phyloP scores from a whole-genome alignment of 1,140 invertebrate species.

The Himalopsyche phryganea region DNA sequence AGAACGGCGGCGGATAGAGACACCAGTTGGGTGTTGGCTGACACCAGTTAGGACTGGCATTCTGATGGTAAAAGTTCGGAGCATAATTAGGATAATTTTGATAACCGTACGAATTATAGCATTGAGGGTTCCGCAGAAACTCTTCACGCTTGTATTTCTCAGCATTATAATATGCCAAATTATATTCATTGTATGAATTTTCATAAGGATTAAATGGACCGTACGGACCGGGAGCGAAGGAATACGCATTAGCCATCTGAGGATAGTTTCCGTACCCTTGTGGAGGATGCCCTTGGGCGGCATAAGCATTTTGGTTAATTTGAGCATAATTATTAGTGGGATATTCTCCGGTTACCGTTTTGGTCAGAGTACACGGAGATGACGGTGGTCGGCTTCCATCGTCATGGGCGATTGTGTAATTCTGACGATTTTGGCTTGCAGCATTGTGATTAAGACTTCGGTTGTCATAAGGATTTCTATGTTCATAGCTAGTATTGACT shows the following conservation, averaged over 20 bases:
- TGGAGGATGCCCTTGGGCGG: constrained; percentile 41
- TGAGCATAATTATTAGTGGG: constrained; percentile 45
- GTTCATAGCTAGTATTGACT: constrained; percentile 42
- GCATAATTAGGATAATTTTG: constrained; percentile 57
- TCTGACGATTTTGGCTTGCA: constrained; percentile 39
- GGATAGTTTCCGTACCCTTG: constrained; percentile 51
- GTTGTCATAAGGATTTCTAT: constrained; percentile 46
- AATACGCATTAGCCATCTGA: constrained; percentile 48
- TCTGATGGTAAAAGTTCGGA: constrained; percentile 50
- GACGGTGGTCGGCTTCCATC: constrained; percentile 40
- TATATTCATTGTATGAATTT: constrained; percentile 52
- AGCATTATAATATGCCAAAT: constrained; percentile 53
- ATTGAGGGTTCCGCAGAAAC: constrained; percentile 49
- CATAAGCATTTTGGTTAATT: constrained; percentile 43
- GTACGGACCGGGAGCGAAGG: constrained; percentile 48
- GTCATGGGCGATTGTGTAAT: constrained; percentile 49
- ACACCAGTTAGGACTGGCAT: constrained; percentile 50
- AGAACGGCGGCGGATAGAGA: constrained; percentile 54
- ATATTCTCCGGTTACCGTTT: constrained; percentile 41
- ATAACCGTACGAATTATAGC: constrained; percentile 60
- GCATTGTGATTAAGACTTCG: constrained; percentile 36
- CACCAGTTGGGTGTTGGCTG: constrained; percentile 59
- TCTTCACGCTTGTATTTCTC: constrained; percentile 55
- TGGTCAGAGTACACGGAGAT: constrained; percentile 32
- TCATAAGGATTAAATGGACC: constrained; percentile 52